Evolutionary conservation across 2,888 invertebrate species (phyloP), one percentile per base, ranked within the genome.

Genomic region (Tolmerus cingulatus): DNA sequence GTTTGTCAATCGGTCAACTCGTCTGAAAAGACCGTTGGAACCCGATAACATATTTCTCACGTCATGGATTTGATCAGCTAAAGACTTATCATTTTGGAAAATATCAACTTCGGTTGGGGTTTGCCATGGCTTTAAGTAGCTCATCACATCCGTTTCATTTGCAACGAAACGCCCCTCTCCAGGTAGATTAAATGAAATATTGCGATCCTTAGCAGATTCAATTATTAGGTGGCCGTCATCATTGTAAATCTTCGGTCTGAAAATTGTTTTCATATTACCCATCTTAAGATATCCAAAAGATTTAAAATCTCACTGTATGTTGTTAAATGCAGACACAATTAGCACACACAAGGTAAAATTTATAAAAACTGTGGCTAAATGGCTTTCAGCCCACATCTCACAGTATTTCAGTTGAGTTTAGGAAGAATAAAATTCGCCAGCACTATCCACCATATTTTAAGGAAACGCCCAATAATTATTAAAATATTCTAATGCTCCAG

Each of bases 151-250:
- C 19, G 95, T 92, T 74, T 95, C 95, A 89, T 97, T 97, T 4
- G 97, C 91, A 88, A 94, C 95, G 84, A 97, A 93, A 76, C 93
- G 93, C 86, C 96, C 96, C 1, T 94, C 94, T 77, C 95, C 95
- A 82, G 94, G 93, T 0, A 96, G 93, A 74, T 94, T 93, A 88
- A 98, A 94, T 51, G 96, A 95, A 86, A 98, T 96, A 91, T 96
- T 97, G 91, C 95, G 95, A 90, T 96, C 95, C 86, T 93, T 93
- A 0, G 96, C 97, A 27, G 97, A 95, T 90, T 95, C 94, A 87
- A 98, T 94, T 88, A 95, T 93, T 40, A 98, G 93, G 91, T 97
- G 95, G 19, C 98, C 98, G 93, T 97, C 94, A 90, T 93, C 93
- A 88, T 95, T 94, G 27, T 77, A 8, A 40, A 92, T 89, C 88